A percentile compares a stretch with the other conserved stretches of the same genome.
Conservation (phyloP, 1,140 invertebrate species). For the Drosophila azteca region DNA sequence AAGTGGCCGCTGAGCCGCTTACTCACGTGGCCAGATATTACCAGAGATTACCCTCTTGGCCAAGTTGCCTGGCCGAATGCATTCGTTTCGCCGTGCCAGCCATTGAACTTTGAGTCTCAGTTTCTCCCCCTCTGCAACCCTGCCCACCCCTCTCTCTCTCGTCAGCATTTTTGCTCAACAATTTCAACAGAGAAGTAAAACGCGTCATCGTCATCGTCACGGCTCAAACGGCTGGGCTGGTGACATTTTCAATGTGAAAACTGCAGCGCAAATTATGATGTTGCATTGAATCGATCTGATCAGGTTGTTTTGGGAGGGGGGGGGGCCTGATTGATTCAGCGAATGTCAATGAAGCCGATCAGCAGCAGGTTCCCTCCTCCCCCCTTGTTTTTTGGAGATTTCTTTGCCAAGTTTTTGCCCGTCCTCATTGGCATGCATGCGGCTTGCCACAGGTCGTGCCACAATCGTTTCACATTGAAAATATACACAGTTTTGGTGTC, state of each 20-base stretch:
- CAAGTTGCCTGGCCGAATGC: slow-evolving; percentile 45
- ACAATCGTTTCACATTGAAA: slow-evolving; percentile 60
- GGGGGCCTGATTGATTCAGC: slow-evolving; percentile 25
- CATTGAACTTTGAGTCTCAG: slow-evolving; percentile 67
- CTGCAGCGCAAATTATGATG: slow-evolving; percentile 39
- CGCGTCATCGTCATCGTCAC: slow-evolving; percentile 57
- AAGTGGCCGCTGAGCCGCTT: slow-evolving; percentile 20
- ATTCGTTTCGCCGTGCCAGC: slow-evolving; percentile 48
- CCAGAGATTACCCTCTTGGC: slow-evolving; percentile 30
- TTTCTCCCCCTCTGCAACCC: slow-evolving; percentile 8
- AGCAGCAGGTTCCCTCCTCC: slow-evolving; percentile 22
- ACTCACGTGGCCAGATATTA: slow-evolving; percentile 42
- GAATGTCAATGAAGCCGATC: slow-evolving; percentile 40
- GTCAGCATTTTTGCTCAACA: slow-evolving; percentile 45
- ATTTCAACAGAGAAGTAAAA: slow-evolving; percentile 6
- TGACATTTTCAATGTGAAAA: slow-evolving; percentile 62
- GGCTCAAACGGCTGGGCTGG: slow-evolving; percentile 36
- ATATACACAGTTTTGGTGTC: slow-evolving; percentile 26
- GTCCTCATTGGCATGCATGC: slow-evolving; percentile 54
- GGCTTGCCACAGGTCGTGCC: slow-evolving; percentile 55
- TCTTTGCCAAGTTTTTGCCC: slow-evolving; percentile 39
- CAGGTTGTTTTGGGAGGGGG: slow-evolving; percentile 48
- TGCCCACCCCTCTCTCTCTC: too few relatives aligned
- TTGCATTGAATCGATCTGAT: slow-evolving; percentile 22
- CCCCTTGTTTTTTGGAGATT: slow-evolving; percentile 22